Conservation (phyloP, 1,140 invertebrate species). For the Calephelis virginiensis region DNA sequence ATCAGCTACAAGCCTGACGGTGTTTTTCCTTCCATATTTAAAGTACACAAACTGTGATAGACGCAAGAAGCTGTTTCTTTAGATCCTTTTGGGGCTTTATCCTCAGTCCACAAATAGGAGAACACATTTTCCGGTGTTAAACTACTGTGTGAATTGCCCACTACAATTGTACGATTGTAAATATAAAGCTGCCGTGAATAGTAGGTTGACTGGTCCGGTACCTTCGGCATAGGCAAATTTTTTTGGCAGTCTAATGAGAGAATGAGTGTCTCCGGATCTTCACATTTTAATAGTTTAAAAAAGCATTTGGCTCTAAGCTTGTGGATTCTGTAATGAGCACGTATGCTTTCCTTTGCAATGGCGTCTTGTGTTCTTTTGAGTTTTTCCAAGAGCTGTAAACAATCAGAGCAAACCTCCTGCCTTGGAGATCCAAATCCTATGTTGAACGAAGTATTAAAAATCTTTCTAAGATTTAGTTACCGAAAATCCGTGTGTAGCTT, state of each 20-base stretch:
- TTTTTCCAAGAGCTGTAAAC: constrained; percentile 9
- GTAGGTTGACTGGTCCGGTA: background rate
- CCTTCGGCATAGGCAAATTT: background rate
- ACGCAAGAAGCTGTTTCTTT: constrained; percentile 17
- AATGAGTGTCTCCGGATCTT: background rate
- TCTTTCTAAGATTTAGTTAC: too few species aligned
- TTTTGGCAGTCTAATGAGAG: background rate
- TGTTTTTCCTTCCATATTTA: constrained; percentile 12
- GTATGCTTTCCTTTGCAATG: too few species aligned
- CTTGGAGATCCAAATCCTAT: too few species aligned
- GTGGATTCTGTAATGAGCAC: constrained; percentile 9
- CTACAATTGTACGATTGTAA: constrained; percentile 13
- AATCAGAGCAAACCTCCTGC: too few species aligned
- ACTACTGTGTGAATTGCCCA: constrained; percentile 8
- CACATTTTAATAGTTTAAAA: background rate
- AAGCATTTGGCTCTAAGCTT: constrained; percentile 13
- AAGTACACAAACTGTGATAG: constrained; percentile 6
- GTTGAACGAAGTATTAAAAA: too few species aligned
- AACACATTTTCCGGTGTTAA: constrained; percentile 8
- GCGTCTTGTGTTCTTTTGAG: background rate
- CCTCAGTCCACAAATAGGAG: constrained; percentile 17
- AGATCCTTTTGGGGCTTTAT: constrained; percentile 1
- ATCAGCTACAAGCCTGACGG: constrained; percentile 8
- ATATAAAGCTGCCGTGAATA: background rate
- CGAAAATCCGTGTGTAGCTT: too few species aligned